Conservation (phyloP, 2,797 vertebrate species). For the Sebastes kiyomatsui region DNA sequence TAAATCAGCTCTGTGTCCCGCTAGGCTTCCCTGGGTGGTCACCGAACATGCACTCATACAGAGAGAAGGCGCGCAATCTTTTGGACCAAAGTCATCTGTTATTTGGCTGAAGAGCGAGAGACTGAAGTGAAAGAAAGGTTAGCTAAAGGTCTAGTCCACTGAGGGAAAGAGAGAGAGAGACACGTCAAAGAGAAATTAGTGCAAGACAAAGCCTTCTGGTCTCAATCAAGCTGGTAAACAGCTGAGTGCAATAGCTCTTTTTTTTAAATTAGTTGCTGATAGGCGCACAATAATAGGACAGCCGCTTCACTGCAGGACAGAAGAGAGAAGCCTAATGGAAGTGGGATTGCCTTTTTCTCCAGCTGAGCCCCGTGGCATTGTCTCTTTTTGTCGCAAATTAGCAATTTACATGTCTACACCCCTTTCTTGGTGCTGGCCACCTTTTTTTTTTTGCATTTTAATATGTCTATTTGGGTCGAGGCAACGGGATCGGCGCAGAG, state of each 20-base stretch:
- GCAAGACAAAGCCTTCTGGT: constrained; percentile 62
- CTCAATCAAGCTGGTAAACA: constrained; percentile 76
- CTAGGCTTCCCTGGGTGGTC: constrained; percentile 7
- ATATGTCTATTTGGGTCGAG: constrained; percentile 26
- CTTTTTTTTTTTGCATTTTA: constrained; percentile 57
- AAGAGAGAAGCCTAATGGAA: constrained; percentile 73
- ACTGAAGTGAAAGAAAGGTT: constrained; percentile 40
- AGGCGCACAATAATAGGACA: constrained; percentile 65
- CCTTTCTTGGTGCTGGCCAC: constrained; percentile 5
- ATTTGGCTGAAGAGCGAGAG: constrained; percentile 17
- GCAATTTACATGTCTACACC: constrained; percentile 69
- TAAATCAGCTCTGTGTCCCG: constrained; percentile 3
- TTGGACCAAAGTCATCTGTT: constrained; percentile 24
- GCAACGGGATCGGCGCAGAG: neutral
- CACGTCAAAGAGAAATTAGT: constrained; percentile 56
- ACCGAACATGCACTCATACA: neutral
- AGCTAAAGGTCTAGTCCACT: constrained; percentile 42
- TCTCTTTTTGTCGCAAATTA: constrained; percentile 62
- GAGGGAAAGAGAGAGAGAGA: constrained; percentile 18
- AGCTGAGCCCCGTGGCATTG: constrained; percentile 62
- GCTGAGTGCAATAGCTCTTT: constrained; percentile 66
- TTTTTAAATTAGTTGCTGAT: constrained; percentile 78
- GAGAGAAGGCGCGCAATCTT: neutral
- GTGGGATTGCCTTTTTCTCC: constrained; percentile 72
- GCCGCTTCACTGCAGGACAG: constrained; percentile 59